Percentiles rank a stretch among this genome's conserved stretches.
These are phyloP conservation scores for Malacoctenus gilli DNA, from an alignment of 2,797 vertebrate species.

Conservation along the genomic window DNA sequence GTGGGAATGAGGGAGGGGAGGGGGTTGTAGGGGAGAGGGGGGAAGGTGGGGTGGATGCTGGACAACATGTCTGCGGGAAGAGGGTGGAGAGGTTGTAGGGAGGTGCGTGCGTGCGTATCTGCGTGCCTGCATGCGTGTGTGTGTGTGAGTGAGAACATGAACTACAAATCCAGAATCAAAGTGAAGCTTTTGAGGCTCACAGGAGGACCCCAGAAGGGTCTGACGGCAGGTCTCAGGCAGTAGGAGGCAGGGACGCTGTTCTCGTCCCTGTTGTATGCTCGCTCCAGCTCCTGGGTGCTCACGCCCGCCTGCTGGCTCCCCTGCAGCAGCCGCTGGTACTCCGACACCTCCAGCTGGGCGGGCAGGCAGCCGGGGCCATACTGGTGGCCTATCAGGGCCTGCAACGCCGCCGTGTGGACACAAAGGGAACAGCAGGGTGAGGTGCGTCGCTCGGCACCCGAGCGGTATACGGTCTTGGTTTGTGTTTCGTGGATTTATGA, in stretches of 20 bases:
- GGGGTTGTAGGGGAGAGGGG: too few relatives aligned
- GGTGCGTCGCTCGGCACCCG: too few relatives aligned
- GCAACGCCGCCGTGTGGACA: conserved; percentile 55
- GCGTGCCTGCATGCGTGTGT: too few relatives aligned
- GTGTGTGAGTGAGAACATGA: not conserved
- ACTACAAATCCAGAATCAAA: not conserved
- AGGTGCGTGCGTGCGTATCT: too few relatives aligned
- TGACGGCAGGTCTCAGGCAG: conserved; percentile 46
- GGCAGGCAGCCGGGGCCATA: conserved; percentile 78
- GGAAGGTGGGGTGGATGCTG: too few relatives aligned
- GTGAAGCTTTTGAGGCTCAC: conserved; percentile 19
- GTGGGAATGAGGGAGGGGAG: too few relatives aligned
- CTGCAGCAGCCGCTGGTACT: conserved; percentile 79
- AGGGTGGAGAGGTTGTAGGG: too few relatives aligned
- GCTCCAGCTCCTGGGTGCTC: conserved; percentile 71
- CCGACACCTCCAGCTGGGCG: conserved; percentile 75
- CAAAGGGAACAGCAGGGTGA: conserved; percentile 25
- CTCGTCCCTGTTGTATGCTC: conserved; percentile 80
- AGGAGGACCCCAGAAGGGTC: conserved; percentile 19
- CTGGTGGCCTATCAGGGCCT: conserved; percentile 82
- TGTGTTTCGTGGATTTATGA: not conserved
- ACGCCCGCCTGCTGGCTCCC: conserved; percentile 69
- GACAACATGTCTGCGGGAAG: too few relatives aligned
- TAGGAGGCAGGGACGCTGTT: conserved; percentile 80
- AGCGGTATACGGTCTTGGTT: too few relatives aligned